A percentile compares a stretch with the other conserved stretches of the same genome.
phyloP scores from a whole-genome alignment of 2,797 vertebrate species.

The Leucoraja ocellata region DNA sequence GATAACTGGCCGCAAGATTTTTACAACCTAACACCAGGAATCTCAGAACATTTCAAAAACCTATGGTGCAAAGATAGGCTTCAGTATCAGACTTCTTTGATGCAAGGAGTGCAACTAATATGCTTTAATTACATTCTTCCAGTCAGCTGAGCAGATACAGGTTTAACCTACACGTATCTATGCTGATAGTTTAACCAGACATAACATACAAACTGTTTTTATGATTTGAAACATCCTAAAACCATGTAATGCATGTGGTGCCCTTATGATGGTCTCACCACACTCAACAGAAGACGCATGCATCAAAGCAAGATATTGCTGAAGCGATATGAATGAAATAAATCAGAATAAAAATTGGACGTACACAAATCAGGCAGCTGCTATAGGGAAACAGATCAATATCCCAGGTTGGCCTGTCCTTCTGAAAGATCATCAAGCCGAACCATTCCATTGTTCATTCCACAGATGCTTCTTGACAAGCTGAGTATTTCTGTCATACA shows the following conservation, averaged over 20 bases:
- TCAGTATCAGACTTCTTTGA: background rate
- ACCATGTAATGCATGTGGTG: background rate
- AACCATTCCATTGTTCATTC: too few relatives aligned
- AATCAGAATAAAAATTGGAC: too few relatives aligned
- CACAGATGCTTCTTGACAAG: too few relatives aligned
- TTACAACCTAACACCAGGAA: background rate
- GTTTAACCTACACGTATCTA: background rate
- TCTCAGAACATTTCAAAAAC: background rate
- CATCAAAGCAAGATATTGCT: too few relatives aligned
- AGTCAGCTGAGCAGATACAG: background rate
- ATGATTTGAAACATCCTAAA: background rate
- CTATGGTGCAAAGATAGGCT: background rate
- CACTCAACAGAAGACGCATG: background rate
- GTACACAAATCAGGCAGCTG: too few relatives aligned
- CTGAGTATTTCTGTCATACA: too few relatives aligned
- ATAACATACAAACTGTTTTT: background rate
- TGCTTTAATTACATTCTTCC: background rate
- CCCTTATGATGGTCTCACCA: background rate
- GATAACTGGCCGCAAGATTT: background rate
- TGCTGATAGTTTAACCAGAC: background rate
- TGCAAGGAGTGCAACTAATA: background rate
- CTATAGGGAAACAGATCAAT: too few relatives aligned
- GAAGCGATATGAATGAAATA: too few relatives aligned
- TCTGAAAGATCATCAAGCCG: too few relatives aligned
- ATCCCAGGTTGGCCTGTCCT: too few relatives aligned